phyloP scores from a whole-genome alignment of 2,797 vertebrate species.

The Toxotes lorentzi region DNA sequence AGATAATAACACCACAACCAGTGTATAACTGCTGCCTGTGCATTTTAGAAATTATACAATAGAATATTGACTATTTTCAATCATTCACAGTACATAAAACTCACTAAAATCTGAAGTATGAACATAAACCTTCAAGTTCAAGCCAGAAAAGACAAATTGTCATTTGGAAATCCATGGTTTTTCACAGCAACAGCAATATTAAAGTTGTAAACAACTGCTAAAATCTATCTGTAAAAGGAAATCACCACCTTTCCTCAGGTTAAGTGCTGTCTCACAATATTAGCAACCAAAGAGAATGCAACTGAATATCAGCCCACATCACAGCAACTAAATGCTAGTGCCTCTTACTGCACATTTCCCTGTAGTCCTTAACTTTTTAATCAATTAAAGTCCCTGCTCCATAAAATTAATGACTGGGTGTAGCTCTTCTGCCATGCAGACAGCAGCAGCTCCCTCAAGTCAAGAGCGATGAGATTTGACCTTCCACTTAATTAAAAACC shows the following conservation, averaged over 20 bases:
- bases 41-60: not conserved
- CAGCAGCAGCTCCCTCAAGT: constrained; percentile 82
- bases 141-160: not conserved
- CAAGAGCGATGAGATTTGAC: constrained; percentile 84
- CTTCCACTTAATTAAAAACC: constrained; percentile 87
- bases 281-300: constrained; percentile 23
- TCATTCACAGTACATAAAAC: not conserved
- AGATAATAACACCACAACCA: not conserved
- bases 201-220: not conserved
- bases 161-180: not conserved
- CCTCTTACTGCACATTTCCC: constrained; percentile 63
- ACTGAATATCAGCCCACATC: constrained; percentile 37
- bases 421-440: constrained; percentile 78
- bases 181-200: not conserved
- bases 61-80: not conserved
- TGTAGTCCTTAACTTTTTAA: constrained; percentile 80
- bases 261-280: constrained; percentile 35
- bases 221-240: constrained; percentile 7
- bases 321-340: constrained; percentile 51
- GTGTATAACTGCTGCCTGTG: not conserved
- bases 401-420: constrained; percentile 84
- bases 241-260: constrained; percentile 21
- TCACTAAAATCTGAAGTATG: not conserved
- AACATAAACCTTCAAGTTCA: constrained; percentile 11
- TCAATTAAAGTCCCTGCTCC: constrained; percentile 81